phyloP scores from a whole-genome alignment of 2,113 vertebrate species.

The Tonatia bakeri region DNA sequence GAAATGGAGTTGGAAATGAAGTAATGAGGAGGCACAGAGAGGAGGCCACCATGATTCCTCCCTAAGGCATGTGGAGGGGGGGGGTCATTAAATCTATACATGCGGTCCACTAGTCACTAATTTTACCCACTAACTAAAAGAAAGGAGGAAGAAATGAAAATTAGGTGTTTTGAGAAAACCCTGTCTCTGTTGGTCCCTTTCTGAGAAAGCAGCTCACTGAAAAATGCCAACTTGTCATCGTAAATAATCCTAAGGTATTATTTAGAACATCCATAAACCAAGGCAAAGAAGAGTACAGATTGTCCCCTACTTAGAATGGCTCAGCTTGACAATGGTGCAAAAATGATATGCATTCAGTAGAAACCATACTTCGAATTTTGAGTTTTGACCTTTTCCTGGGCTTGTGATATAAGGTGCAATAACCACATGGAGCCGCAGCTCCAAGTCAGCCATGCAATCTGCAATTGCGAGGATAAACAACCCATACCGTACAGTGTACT shows the following conservation, averaged over 20 bases:
- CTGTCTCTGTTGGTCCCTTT: slow-evolving; percentile 19
- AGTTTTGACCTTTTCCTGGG: not conserved
- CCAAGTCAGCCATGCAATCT: not conserved
- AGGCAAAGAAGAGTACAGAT: not conserved
- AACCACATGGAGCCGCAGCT: not conserved
- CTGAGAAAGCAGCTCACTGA: slow-evolving; percentile 32
- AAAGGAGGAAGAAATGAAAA: slow-evolving; percentile 48
- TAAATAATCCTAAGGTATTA: slow-evolving; percentile 43
- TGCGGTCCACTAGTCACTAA: slow-evolving; percentile 44
- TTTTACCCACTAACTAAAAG: slow-evolving; percentile 32
- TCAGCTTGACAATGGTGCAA: not conserved
- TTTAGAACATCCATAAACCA: not conserved
- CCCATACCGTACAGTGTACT: not conserved
- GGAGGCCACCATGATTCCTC: slow-evolving; percentile 39
- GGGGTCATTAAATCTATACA: slow-evolving; percentile 43
- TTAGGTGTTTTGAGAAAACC: slow-evolving; percentile 1
- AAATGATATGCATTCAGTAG: not conserved
- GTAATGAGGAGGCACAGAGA: slow-evolving; percentile 1
- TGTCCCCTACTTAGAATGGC: not conserved
- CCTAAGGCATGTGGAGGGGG: not conserved
- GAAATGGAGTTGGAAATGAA: slow-evolving; percentile 40
- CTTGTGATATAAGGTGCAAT: not conserved
- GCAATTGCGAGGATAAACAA: not conserved
- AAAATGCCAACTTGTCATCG: not conserved
- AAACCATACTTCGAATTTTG: not conserved